Base-by-base conservation (phyloP, 2,797 vertebrate species). In the Lagodon rhomboides region DNA sequence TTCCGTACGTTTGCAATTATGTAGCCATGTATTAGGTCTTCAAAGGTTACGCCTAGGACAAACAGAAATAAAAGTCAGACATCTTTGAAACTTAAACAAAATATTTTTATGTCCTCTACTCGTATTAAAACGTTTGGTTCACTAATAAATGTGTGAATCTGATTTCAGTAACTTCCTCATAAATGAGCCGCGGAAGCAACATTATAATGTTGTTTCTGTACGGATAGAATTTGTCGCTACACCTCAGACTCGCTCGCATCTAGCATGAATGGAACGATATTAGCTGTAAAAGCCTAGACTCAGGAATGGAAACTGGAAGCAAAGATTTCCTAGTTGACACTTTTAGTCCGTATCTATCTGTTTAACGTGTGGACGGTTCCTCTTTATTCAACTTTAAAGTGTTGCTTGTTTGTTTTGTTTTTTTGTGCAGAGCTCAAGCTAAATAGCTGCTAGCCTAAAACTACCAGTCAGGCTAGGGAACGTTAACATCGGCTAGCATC, bases 261-360 rank as follows among this genome's bases (percentile, higher is more conserved):
- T 82, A 27, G 41, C 77, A 89, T 94, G 93, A 93, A 94, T 94
- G 93, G 89, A 79, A 68, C 12, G 82, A 82, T 74, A 78, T 80
- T 79, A 83, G 69, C 73, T 27, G 54, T 84, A 47, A 76, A 78
- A 80, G 80, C 80, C 74, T 83, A 11, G 22, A 59, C 7, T 46
- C 34, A 43, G 74, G 74, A 79, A 91, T 90, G 84, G 82, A 55
- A 90, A 82, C 34, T 82, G 67, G 63, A 64, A 68, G 67, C 23
- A 43, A 9, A 47, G 13, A 13, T 82, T 73, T 68, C 11, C 41
- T n/a, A 82, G 77, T 87, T 76, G n/a, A 80, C 49, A 53, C 60
- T 75, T 84, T 68, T 64, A 77, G 62, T 77, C 78, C 1, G 34
- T 74, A 16, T 60, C 34, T 54, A 53, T 83, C 11, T 7, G 38